Percentiles rank a stretch among this genome's conserved stretches.
These are phyloP conservation scores for Lerema accius DNA, from an alignment of 1,140 invertebrate genomes.

Conservation along the genomic window DNA sequence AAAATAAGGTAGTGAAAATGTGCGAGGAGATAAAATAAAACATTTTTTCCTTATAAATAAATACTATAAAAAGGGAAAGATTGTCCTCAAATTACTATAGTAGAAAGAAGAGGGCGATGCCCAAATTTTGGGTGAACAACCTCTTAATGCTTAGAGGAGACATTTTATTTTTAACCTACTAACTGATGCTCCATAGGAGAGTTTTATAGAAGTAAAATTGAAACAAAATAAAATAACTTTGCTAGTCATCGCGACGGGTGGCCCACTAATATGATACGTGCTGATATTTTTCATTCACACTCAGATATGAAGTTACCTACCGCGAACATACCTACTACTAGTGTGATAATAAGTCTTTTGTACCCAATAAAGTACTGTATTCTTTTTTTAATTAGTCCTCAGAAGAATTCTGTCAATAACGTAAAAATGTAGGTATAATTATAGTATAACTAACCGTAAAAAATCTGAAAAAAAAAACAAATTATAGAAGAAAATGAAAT, in stretches of 20 bases:
- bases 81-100: conserved; percentile 68
- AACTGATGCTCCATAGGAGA: conserved; percentile 50
- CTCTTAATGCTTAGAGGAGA: conserved; percentile 77
- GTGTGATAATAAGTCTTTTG: too few relatives aligned
- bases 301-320: too few relatives aligned
- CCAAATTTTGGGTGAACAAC: conserved; percentile 80
- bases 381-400: too few relatives aligned
- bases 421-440: conserved; percentile 6
- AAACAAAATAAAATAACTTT: conserved; percentile 26
- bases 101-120: conserved; percentile 60
- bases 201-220: conserved; percentile 44
- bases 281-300: too few relatives aligned
- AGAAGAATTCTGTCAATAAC: neutral
- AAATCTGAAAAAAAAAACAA: too few relatives aligned
- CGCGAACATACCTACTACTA: too few relatives aligned
- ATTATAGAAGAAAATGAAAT: too few relatives aligned
- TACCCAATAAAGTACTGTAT: too few relatives aligned
- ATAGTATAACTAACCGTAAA: too few relatives aligned
- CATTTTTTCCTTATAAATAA: too few relatives aligned
- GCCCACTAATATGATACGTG: neutral
- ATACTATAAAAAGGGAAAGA: conserved; percentile 43
- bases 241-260: neutral
- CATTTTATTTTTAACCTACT: conserved; percentile 78
- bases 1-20: too few relatives aligned
- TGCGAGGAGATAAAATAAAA: too few relatives aligned